Base-by-base conservation (phyloP, 2,888 invertebrate genomes). In the Torymus texanus region DNA sequence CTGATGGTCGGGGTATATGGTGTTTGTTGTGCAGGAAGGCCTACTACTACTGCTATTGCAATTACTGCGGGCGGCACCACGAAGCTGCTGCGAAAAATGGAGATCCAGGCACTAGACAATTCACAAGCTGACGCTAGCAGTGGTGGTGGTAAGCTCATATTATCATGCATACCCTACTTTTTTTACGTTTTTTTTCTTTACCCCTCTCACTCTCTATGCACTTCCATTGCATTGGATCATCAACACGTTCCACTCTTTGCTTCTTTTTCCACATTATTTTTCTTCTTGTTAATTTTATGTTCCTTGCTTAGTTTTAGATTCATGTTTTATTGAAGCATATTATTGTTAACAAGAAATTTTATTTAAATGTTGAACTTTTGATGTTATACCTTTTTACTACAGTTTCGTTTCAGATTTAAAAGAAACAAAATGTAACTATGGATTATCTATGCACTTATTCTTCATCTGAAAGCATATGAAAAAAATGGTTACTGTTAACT, bases 51-150 rank as follows among this genome's bases (percentile, higher is more conserved):
- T 83, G 85, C 89, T 84, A 87, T 87, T 79, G 82, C 83, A 83
- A 78, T 80, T 41, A 80, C 78, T 59, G 70, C 62, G 29, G 79
- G 76, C 21, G 84, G 85, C 75, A 89, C 89, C 80, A 88, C 89
- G 85, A 89, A 88, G 85, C 86, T 88, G 84, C 87, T 84, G 84
- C 85, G 87, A 87, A 88, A 88, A 87, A 88, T 88, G 89, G 88
- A 88, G 86, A 89, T 87, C 88, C 88, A 89, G 88, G 88, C 88
- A 83, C 85, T 88, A 86, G 86, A 88, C 88, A 88, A 87, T 86
- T 87, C 87, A 83, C 86, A 87, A 84, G 85, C 85, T 84, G 86
- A 85, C 85, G 85, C 85, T 86, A 87, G 88, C 88, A 84, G 85
- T 86, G 87, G 86, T 87, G 87, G 88, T 88, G 89, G 89, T 89